Evolutionary conservation across 2,888 invertebrate species (phyloP).

Genomic region (Pedicia rivosa): DNA sequence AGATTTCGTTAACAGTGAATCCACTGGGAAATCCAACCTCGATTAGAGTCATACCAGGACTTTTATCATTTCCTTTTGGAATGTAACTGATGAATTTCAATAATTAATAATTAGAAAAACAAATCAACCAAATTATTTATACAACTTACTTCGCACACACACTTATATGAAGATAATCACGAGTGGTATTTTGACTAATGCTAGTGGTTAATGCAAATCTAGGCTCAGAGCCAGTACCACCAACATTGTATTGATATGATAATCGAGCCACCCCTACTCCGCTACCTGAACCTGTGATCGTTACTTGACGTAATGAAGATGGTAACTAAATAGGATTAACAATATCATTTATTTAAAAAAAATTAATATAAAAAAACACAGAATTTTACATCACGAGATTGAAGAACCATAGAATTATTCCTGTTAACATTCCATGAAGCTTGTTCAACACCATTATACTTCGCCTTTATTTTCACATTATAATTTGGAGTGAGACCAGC

Average conservation of each 20-base stretch:
- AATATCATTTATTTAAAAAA: slow-evolving; percentile 13
- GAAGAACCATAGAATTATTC: slow-evolving; percentile 68
- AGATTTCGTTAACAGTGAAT: slow-evolving; percentile 54
- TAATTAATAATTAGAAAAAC: no score
- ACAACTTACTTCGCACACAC: no score
- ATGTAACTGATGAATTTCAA: no score
- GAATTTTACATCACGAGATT: slow-evolving; percentile 51
- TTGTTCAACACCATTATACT: slow-evolving; percentile 30
- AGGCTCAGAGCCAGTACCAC: slow-evolving; percentile 80
- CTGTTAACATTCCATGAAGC: slow-evolving; percentile 55
- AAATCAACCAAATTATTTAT: no score
- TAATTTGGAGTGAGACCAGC: slow-evolving; percentile 36
- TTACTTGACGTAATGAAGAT: slow-evolving; percentile 40
- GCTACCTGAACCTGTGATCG: slow-evolving; percentile 60
- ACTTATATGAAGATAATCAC: slow-evolving; percentile 66
- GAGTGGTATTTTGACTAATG: slow-evolving; percentile 70
- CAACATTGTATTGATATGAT: slow-evolving; percentile 65
- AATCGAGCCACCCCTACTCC: slow-evolving; percentile 69
- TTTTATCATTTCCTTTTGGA: no score
- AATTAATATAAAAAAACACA: not conserved
- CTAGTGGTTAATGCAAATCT: slow-evolving; percentile 77
- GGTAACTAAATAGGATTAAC: slow-evolving; percentile 18
- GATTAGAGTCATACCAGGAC: slow-evolving; percentile 70
- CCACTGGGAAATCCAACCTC: slow-evolving; percentile 84
- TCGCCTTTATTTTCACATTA: slow-evolving; percentile 39